phyloP scores from a whole-genome alignment of 2,888 invertebrate species.

The Idaea biselata region DNA sequence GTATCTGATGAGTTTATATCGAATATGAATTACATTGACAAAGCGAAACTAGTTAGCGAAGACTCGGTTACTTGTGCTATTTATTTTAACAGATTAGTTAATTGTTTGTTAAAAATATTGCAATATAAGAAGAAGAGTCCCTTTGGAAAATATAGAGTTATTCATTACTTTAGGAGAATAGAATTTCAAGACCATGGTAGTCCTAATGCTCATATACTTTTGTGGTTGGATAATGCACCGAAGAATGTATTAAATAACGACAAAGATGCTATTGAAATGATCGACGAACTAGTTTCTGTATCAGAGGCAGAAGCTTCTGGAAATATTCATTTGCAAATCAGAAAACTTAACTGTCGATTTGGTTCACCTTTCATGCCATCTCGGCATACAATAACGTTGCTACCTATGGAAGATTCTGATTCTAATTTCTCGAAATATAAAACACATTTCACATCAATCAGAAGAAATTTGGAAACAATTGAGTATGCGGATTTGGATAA shows the following conservation, averaged over 20 bases:
- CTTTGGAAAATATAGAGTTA: conserved; percentile 33
- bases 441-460: conserved; percentile 14
- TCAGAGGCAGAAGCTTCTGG: conserved; percentile 25
- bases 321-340: conserved; percentile 24
- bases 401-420: conserved; percentile 29
- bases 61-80: conserved; percentile 35
- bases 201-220: conserved; percentile 33
- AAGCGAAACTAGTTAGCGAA: conserved; percentile 29
- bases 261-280: conserved; percentile 19
- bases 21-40: conserved; percentile 16
- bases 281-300: conserved; percentile 26
- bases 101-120: conserved; percentile 29
- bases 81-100: conserved; percentile 42
- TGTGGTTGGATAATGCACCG: conserved; percentile 43
- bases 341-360: conserved; percentile 31
- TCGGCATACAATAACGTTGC: conserved; percentile 20
- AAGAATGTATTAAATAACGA: conserved; percentile 18
- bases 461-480: conserved; percentile 30
- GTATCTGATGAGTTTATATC: conserved; percentile 10
- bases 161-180: conserved; percentile 36
- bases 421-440: conserved; percentile 7
- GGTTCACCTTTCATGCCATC: conserved; percentile 35
- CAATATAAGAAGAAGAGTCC: conserved; percentile 34
- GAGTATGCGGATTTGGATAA: conserved; percentile 29
- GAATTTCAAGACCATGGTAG: conserved; percentile 43